phyloP scores from a whole-genome alignment of 2,888 invertebrate species.

The Augochlorella aurata region DNA sequence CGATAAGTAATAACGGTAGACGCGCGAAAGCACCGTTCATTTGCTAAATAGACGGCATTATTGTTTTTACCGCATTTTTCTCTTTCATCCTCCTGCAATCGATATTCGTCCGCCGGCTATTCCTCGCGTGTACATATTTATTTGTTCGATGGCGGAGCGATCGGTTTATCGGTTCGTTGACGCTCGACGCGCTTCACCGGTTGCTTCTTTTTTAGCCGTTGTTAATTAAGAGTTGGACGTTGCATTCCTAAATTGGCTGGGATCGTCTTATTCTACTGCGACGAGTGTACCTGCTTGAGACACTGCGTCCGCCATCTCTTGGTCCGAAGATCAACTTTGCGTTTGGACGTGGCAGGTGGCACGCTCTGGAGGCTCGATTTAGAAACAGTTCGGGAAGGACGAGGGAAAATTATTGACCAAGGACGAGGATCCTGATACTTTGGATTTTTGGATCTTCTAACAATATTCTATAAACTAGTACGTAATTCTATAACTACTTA shows the following conservation, averaged over 20 bases:
- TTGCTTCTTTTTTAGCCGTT: background rate
- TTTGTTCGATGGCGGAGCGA: background rate
- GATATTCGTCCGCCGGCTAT: background rate
- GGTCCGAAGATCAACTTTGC: conserved; percentile 5
- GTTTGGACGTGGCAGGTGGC: conserved; percentile 41
- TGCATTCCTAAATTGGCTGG: background rate
- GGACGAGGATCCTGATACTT: background rate
- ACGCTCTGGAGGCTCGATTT: conserved; percentile 40
- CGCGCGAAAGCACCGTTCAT: conserved; percentile 53
- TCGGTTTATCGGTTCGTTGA: background rate
- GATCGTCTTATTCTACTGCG: background rate
- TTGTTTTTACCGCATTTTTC: conserved; percentile 29
- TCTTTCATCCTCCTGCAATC: conserved; percentile 18
- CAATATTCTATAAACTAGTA: background rate
- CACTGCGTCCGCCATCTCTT: conserved; percentile 60
- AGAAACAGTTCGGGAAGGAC: conserved; percentile 27
- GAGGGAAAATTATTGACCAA: conserved; percentile 57
- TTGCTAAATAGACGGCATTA: conserved; percentile 52
- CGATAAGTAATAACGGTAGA: conserved; percentile 58
- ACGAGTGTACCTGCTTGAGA: background rate
- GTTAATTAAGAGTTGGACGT: background rate
- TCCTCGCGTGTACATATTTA: conserved; percentile 8
- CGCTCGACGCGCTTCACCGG: background rate
- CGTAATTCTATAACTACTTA: background rate
- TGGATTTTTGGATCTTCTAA: background rate